These are phyloP conservation scores for Drosophila rubida DNA, from an alignment of 2,888 invertebrate species.

Conservation along the genomic window DNA sequence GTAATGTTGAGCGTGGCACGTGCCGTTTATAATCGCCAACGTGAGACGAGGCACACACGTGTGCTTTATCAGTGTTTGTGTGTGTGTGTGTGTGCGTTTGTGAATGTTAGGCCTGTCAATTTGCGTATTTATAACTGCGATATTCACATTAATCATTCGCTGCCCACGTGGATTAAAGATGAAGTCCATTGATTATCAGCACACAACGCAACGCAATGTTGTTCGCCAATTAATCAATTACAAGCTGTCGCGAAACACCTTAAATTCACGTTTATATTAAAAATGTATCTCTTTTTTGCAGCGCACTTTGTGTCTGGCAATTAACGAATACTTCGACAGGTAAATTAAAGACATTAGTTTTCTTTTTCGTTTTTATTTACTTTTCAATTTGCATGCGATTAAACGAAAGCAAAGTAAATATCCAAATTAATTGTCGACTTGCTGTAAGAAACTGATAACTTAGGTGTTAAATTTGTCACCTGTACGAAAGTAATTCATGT, in stretches of 20 bases:
- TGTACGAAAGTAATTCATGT: constrained; percentile 30
- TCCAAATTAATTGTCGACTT: not conserved
- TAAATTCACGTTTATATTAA: not conserved
- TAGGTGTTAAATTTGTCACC: constrained; percentile 14
- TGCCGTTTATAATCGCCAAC: constrained; percentile 44
- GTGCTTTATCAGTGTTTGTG: constrained; percentile 17
- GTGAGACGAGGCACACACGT: constrained; percentile 32
- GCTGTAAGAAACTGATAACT: not conserved
- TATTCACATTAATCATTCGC: constrained; percentile 52
- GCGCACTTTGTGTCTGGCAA: not conserved
- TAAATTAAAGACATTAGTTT: not conserved
- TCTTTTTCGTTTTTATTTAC: not conserved
- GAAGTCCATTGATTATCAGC: constrained; percentile 21
- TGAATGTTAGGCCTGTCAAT: constrained; percentile 36
- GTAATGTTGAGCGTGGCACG: constrained; percentile 46
- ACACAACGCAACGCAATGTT: constrained; percentile 18
- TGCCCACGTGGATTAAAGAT: not conserved
- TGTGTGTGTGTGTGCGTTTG: constrained; percentile 12
- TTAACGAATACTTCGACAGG: not conserved
- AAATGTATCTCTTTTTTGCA: constrained; percentile 28
- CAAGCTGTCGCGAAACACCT: not conserved
- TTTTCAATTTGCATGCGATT: constrained; percentile 37
- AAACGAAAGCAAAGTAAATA: constrained; percentile 6
- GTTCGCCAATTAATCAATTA: constrained; percentile 9
- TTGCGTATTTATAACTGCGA: constrained; percentile 26